Conservation (phyloP, 2,113 vertebrate species). For the Oncorhynchus masou region DNA sequence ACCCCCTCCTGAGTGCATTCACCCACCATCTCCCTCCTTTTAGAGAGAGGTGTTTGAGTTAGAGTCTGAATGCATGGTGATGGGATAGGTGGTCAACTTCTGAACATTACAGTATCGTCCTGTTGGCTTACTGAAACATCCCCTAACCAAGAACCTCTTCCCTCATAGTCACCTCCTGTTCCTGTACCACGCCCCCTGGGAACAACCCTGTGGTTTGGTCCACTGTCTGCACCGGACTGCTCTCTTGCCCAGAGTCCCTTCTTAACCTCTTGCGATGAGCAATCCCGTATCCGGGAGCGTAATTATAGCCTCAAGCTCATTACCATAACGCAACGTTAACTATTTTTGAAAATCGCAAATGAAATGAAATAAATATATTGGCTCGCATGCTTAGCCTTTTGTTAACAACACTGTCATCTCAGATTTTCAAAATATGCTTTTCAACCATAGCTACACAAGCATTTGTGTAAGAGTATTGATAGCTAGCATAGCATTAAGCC, state of each 20-base stretch:
- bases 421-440: too few relatives aligned
- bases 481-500: too few relatives aligned
- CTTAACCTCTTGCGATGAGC: too few relatives aligned
- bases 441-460: too few relatives aligned
- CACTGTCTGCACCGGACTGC: not conserved
- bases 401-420: too few relatives aligned
- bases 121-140: not conserved
- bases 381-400: too few relatives aligned
- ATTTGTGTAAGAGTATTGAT: too few relatives aligned
- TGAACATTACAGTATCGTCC: not conserved
- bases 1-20: not conserved
- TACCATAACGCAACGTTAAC: too few relatives aligned
- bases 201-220: not conserved
- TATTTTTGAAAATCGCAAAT: too few relatives aligned
- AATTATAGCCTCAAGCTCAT: too few relatives aligned
- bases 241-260: not conserved
- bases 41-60: not conserved
- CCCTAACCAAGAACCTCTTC: not conserved
- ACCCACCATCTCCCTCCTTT: not conserved
- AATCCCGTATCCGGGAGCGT: too few relatives aligned
- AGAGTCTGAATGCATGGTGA: not conserved
- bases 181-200: not conserved
- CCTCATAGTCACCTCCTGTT: not conserved
- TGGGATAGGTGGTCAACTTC: not conserved
- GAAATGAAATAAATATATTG: too few relatives aligned